Conservation (phyloP, 2,797 vertebrate species). For the Sardinella longiceps region DNA sequence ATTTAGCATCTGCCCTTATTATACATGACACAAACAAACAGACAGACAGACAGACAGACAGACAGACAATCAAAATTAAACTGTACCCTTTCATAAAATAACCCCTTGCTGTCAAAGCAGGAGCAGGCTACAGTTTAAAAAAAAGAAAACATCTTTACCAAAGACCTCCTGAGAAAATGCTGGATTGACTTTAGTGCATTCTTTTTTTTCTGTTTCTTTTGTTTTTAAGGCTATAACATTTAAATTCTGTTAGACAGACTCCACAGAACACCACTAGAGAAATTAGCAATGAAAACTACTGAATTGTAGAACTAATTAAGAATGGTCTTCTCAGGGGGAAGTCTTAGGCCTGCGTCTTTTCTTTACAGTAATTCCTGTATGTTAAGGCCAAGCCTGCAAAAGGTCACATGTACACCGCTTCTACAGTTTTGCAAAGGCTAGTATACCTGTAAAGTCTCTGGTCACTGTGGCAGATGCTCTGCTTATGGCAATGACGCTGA, state of each 20-base stretch:
- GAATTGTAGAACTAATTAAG: conserved; percentile 4
- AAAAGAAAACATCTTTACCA: conserved; percentile 49
- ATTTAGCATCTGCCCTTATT: conserved; percentile 69
- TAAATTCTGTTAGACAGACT: not conserved
- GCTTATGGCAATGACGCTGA: not conserved
- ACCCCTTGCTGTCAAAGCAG: conserved; percentile 68
- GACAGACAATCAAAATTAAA: conserved; percentile 34
- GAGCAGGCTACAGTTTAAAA: conserved; percentile 60
- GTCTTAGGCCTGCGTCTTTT: too few relatives aligned
- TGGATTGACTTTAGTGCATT: conserved; percentile 74
- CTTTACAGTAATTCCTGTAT: not conserved
- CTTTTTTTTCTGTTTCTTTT: conserved; percentile 59
- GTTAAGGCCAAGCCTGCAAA: not conserved
- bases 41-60: conserved; percentile 53
- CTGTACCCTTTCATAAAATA: conserved; percentile 70
- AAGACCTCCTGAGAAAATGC: conserved; percentile 72
- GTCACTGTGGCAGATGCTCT: not conserved
- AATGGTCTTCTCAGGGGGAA: not conserved
- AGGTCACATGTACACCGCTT: not conserved
- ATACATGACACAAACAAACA: conserved; percentile 64
- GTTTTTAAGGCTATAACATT: conserved; percentile 63
- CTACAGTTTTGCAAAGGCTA: not conserved
- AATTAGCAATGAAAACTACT: not conserved
- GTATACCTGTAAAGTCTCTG: not conserved
- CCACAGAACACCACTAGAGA: not conserved